Conservation (phyloP, 2,113 vertebrate species). For the Galeopterus variegatus region DNA sequence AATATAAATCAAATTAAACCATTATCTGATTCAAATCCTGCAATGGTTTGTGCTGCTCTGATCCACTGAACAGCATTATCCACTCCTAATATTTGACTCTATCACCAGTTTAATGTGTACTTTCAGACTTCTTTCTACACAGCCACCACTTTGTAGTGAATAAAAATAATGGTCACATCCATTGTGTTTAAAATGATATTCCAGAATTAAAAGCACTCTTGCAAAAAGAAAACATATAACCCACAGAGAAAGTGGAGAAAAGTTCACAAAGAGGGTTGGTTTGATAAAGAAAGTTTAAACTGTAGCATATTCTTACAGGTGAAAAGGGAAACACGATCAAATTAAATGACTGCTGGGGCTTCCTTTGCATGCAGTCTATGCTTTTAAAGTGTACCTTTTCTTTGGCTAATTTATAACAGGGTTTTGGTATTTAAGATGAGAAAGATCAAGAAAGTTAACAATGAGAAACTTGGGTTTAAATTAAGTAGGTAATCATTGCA, state of each 20-base stretch:
- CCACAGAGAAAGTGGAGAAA: not conserved
- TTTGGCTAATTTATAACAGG: not conserved
- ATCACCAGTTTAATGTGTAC: fast-evolving
- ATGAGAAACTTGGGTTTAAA: not conserved
- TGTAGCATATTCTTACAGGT: not conserved
- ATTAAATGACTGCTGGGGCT: not conserved
- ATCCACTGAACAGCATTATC: fast-evolving
- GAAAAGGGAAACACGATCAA: not conserved
- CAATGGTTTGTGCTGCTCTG: fast-evolving
- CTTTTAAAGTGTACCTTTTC: not conserved
- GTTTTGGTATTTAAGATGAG: not conserved
- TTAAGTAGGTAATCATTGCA: conserved; percentile 20
- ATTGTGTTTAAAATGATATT: not conserved
- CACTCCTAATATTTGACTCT: fast-evolving
- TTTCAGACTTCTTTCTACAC: not conserved
- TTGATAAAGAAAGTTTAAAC: no score
- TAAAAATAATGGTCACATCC: fast-evolving
- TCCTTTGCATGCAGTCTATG: fast-evolving
- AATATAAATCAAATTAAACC: not conserved
- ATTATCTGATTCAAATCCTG: not conserved
- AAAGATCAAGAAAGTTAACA: not conserved
- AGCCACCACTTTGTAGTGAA: not conserved
- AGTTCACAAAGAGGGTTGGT: not conserved
- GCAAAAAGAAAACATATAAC: not conserved
- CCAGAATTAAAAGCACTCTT: not conserved